Base-by-base conservation (phyloP, 2,113 vertebrate species). In the Oceanodroma tethys region DNA sequence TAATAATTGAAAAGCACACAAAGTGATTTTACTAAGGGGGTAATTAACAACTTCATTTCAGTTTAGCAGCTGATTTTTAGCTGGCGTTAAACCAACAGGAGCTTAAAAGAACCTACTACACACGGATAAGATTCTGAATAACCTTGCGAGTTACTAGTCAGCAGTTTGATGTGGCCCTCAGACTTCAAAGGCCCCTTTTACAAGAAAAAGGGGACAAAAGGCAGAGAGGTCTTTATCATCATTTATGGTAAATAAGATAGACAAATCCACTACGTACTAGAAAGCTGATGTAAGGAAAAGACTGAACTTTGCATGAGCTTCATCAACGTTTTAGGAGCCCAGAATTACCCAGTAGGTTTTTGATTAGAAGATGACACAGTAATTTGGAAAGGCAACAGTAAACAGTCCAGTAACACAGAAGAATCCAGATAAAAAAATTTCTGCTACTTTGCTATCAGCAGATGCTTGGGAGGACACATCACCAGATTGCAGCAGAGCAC, bases 141-240 rank as follows among this genome's bases (percentile, higher is more conserved):
- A 94, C 47, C 83, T 92, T 87, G 76, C 21, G 45, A 93, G 81
- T 87, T 94, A 88, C 55, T 42, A 56, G 43, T 22, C 56, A 40
- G 75, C 38, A 95, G 91, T 59, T 81, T 94, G 86, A 91, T 75
- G 83, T 79, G 58, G 73, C 78, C 88, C 72, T 82, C 56, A 79
- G 81, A 96, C 96, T 95, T 97, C 89, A 97, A 96, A 96, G 50
- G 58, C 11, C 16, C 11, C 81, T 95, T 93, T 91, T 80, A 74
- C 40, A 91, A 72, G 36, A 75, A 81, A 81, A 81, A 17, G 13
- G 60, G 27, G 86, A 86, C 80, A 91, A 95, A 58, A 89, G 62
- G 71, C 47, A 94, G 43, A 66, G 68, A 93, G 18, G 68, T 42
- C 83, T 91, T 88, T 68, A 84, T 85, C 80, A 87, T 94, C 52